phyloP scores from a whole-genome alignment of 2,888 invertebrate genomes.

The Erebia aethiops region DNA sequence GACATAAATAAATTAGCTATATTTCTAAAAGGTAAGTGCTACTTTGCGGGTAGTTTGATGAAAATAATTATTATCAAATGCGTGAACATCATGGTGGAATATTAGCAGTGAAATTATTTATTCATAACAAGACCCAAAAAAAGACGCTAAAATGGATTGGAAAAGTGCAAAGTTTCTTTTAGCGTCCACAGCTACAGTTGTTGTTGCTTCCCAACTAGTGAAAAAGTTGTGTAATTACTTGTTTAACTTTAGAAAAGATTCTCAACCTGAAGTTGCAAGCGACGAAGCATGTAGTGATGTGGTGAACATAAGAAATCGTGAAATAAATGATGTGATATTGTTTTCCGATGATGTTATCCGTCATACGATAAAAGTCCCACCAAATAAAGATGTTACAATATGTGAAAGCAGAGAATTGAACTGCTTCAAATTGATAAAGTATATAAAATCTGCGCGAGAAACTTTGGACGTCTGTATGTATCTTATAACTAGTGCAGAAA shows the following conservation, averaged over 20 bases:
- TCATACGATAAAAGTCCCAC: conserved; percentile 65
- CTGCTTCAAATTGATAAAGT: conserved; percentile 75
- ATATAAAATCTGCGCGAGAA: conserved; percentile 76
- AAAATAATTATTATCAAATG: conserved; percentile 48
- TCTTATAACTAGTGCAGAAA: conserved; percentile 75
- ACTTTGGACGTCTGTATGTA: conserved; percentile 79
- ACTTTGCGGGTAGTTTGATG: conserved; percentile 52
- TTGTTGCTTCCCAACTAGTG: conserved; percentile 70
- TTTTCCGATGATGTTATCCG: conserved; percentile 73
- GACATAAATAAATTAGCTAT: no score
- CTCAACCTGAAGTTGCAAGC: conserved; percentile 48
- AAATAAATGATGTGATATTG: conserved; percentile 77
- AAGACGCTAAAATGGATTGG: conserved; percentile 66
- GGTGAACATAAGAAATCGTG: conserved; percentile 62
- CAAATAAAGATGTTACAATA: conserved; percentile 66
- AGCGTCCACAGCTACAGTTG: conserved; percentile 70
- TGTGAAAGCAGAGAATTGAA: conserved; percentile 74
- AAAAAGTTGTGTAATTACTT: conserved; percentile 70
- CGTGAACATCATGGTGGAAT: conserved; percentile 71
- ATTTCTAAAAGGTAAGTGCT: no score
- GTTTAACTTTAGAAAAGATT: conserved; percentile 49
- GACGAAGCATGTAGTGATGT: conserved; percentile 64
- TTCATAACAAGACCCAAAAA: conserved; percentile 14
- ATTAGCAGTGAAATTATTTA: conserved; percentile 22
- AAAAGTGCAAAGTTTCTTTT: conserved; percentile 70